phyloP scores from a whole-genome alignment of 2,888 invertebrate genomes.

The Drosophila prolongata region DNA sequence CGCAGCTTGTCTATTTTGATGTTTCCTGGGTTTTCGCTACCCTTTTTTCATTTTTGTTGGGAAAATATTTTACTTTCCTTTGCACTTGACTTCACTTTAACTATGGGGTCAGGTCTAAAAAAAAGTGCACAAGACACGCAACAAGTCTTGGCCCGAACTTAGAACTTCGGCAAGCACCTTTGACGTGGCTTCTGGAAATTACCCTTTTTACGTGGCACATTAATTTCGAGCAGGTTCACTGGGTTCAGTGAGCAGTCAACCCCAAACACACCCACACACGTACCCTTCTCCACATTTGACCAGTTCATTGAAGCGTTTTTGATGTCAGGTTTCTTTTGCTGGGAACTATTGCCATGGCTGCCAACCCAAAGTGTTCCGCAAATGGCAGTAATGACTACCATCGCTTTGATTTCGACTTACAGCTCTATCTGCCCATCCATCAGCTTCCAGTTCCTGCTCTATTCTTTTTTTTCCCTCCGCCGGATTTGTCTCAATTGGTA shows the following conservation, averaged over 20 bases:
- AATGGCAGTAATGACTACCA: slow-evolving; percentile 70
- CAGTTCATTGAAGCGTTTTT: slow-evolving; percentile 71
- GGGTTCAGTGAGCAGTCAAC: slow-evolving; percentile 48
- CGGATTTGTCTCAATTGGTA: slow-evolving; percentile 61
- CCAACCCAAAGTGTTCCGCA: slow-evolving; percentile 61
- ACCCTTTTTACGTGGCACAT: slow-evolving; percentile 77
- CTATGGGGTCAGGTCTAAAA: slow-evolving; percentile 18
- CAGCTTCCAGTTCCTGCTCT: slow-evolving; percentile 35
- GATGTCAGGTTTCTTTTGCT: slow-evolving; percentile 37
- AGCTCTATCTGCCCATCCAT: slow-evolving; percentile 11
- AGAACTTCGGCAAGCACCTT: slow-evolving; percentile 46
- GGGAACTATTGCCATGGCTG: slow-evolving; percentile 29
- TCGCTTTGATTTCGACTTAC: slow-evolving; percentile 48
- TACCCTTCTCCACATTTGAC: slow-evolving; percentile 65
- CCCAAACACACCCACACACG: slow-evolving; percentile 30
- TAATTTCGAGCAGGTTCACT: slow-evolving; percentile 69
- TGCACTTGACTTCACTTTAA: slow-evolving; percentile 71
- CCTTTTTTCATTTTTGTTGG: slow-evolving; percentile 20
- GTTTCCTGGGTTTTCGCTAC: slow-evolving; percentile 6
- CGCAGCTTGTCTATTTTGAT: slow-evolving; percentile 44
- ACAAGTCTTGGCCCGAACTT: slow-evolving; percentile 58
- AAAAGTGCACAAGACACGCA: slow-evolving; percentile 52
- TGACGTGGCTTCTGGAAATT: slow-evolving; percentile 61
- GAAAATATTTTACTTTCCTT: slow-evolving; percentile 60
- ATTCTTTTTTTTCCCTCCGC: slow-evolving; percentile 12